phyloP scores from a whole-genome alignment of 92 coral and sea anemone genomes.

The Phymanthus crucifer region DNA sequence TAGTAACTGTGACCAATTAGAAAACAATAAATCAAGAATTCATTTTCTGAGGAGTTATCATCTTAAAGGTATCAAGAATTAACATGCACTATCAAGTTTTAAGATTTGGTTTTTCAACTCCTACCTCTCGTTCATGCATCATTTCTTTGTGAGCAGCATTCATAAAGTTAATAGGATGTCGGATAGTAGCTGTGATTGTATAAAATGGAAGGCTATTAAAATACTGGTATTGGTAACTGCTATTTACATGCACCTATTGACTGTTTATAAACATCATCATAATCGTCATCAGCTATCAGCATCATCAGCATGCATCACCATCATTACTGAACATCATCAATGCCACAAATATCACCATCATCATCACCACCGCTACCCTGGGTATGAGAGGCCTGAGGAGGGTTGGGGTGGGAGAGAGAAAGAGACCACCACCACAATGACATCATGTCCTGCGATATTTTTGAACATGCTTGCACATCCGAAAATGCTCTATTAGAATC shows the following conservation, averaged over 20 bases:
- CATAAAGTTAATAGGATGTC: slow-evolving; percentile 90
- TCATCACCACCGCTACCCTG: not conserved
- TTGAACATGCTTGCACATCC: too few species aligned
- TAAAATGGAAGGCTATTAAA: not conserved
- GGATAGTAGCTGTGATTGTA: slow-evolving; percentile 68
- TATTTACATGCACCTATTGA: not conserved
- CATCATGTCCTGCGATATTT: too few species aligned
- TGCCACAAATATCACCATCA: not conserved
- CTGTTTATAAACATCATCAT: not conserved
- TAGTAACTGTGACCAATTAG: slow-evolving; percentile 61
- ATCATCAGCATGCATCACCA: not conserved
- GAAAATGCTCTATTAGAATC: too few species aligned
- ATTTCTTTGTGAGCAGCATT: slow-evolving; percentile 95
- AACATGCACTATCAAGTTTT: not conserved
- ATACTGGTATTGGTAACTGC: not conserved
- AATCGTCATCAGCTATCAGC: not conserved
- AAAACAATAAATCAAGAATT: not conserved
- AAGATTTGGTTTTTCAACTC: not conserved
- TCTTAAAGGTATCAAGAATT: not conserved
- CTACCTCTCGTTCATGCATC: slow-evolving; percentile 93
- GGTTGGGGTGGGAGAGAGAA: too few species aligned
- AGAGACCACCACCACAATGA: not conserved
- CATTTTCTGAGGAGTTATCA: not conserved
- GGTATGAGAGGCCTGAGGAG: too few species aligned
- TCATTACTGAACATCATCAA: not conserved